These are phyloP conservation scores for Chrysaora quinquecirrha DNA, from an alignment of 30 jellyfish, hydroid and myxozoan species.

Conservation along the genomic window DNA sequence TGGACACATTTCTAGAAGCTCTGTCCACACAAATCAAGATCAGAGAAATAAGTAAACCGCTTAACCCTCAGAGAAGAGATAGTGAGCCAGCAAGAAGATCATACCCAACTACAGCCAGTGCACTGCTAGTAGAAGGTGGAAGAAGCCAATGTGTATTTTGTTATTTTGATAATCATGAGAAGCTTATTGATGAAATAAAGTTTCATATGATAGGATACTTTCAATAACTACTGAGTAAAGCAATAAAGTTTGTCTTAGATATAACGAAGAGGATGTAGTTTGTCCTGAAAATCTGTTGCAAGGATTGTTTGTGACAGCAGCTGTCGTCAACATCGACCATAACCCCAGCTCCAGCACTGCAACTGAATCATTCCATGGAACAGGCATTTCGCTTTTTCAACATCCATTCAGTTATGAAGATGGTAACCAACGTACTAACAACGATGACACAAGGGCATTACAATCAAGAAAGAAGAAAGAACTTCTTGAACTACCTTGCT, in stretches of 20 bases:
- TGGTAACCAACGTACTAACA: slow-evolving; percentile 36
- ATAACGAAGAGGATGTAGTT: slow-evolving; percentile 23
- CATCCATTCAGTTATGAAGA: slow-evolving; percentile 23
- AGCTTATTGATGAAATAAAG: too few species aligned
- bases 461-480: neutral
- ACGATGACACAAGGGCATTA: slow-evolving; percentile 14
- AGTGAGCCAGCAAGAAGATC: neutral
- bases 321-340: slow-evolving; percentile 54
- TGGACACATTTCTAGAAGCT: slow-evolving; percentile 17
- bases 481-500: neutral
- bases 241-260: slow-evolving; percentile 29
- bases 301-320: slow-evolving; percentile 45
- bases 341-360: too few species aligned
- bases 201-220: neutral
- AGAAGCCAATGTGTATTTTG: neutral
- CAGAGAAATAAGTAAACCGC: slow-evolving; percentile 31
- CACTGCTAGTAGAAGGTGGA: neutral
- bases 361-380: too few species aligned
- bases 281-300: slow-evolving; percentile 25
- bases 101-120: neutral
- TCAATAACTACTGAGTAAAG: slow-evolving; percentile 9
- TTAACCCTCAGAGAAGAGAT: neutral
- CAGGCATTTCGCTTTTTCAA: slow-evolving; percentile 40
- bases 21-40: slow-evolving; percentile 9
- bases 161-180: neutral